A percentile compares a stretch with the other conserved stretches of the same genome.
phyloP scores from a whole-genome alignment of 2,113 vertebrate species.

The Eleginops maclovinus region DNA sequence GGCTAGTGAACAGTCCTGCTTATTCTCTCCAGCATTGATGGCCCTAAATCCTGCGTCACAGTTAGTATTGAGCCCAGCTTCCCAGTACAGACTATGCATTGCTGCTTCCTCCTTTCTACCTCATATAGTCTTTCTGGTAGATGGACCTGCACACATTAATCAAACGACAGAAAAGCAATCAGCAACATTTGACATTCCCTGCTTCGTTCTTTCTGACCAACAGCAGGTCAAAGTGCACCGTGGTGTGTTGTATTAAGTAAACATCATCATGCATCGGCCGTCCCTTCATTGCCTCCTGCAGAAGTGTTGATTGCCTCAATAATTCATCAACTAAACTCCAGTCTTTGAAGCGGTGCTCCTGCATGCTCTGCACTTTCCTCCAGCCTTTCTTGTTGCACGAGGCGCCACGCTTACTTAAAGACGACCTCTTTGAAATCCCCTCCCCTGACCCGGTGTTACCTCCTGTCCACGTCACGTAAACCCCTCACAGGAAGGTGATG shows the following conservation, averaged over 20 bases:
- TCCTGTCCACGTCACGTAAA: constrained; percentile 49
- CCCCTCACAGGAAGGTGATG: constrained; percentile 51
- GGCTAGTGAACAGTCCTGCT: no score
- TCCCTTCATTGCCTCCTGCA: constrained; percentile 29
- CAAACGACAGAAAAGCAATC: no score
- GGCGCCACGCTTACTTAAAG: constrained; percentile 4
- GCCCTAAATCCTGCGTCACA: no score
- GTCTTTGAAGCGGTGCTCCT: constrained; percentile 69
- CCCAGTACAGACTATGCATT: no score
- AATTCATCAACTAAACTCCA: constrained; percentile 72
- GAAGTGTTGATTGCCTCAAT: constrained; percentile 73
- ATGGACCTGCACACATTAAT: no score
- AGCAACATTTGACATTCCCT: no score
- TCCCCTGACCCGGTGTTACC: constrained; percentile 57
- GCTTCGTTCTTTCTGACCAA: no score
- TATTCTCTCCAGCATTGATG: no score
- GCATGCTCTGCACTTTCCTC: constrained; percentile 58
- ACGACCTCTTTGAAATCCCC: constrained; percentile 66
- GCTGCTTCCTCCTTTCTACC: no score
- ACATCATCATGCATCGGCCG: constrained; percentile 35
- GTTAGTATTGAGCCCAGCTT: no score
- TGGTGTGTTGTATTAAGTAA: constrained; percentile 6
- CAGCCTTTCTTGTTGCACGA: constrained; percentile 36
- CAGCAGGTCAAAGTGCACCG: no score
- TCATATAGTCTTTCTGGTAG: no score